Percentiles rank a stretch among this genome's conserved stretches.
Conservation (phyloP, 2,113 vertebrate genomes). For the Neodon shergylaensis region DNA sequence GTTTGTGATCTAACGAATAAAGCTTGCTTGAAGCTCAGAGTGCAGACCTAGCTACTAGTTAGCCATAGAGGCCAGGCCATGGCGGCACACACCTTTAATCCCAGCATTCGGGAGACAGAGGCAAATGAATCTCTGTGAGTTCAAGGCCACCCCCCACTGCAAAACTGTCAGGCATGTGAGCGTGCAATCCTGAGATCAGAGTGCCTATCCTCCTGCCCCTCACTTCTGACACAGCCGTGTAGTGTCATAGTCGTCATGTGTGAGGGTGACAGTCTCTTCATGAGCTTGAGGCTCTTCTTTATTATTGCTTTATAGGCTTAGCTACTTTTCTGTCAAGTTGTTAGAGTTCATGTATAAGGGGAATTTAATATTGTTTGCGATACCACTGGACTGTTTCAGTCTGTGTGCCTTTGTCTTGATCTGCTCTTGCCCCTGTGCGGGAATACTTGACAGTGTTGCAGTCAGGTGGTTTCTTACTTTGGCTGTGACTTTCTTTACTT, state of each 20-base stretch:
- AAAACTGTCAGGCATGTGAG: too few species aligned
- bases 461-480: background rate
- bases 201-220: background rate
- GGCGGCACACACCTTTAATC: too few species aligned
- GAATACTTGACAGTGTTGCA: background rate
- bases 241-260: too few species aligned
- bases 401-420: background rate
- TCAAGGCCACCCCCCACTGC: too few species aligned
- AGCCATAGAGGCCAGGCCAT: too few species aligned
- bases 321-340: background rate
- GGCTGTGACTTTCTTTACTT: background rate
- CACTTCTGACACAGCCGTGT: background rate
- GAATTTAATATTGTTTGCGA: constrained; percentile 30
- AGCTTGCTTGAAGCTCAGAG: too few species aligned
- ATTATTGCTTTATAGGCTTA: background rate
- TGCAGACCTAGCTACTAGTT: too few species aligned
- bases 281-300: background rate
- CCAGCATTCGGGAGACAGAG: too few species aligned
- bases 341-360: background rate
- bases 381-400: background rate
- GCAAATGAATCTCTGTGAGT: too few species aligned
- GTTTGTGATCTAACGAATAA: too few species aligned
- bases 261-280: background rate
- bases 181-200: background rate
- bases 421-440: background rate